A percentile compares a stretch with the other conserved stretches of the same genome.
Evolutionary conservation across 2,797 vertebrate species (phyloP).

Genomic region (Enteromius radiatus): DNA sequence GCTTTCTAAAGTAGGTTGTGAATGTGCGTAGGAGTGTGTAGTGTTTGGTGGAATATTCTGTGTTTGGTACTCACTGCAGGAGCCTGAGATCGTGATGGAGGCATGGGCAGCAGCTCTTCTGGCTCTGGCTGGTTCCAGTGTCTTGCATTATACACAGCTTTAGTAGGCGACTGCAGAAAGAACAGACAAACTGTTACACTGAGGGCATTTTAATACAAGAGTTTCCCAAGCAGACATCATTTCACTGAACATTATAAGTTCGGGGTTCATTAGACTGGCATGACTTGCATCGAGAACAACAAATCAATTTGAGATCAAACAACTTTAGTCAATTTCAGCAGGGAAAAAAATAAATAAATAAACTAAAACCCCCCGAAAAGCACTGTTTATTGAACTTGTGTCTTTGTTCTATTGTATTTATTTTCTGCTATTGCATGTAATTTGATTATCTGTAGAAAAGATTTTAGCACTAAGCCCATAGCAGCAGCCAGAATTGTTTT

Average conservation of each 20-base stretch:
- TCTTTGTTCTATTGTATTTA: too few relatives aligned
- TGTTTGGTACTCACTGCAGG: constrained; percentile 84
- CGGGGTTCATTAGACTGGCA: background rate
- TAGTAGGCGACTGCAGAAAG: constrained; percentile 82
- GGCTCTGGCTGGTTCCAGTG: constrained; percentile 90
- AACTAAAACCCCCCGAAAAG: too few relatives aligned
- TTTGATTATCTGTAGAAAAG: too few relatives aligned
- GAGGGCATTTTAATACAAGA: background rate
- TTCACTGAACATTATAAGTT: background rate
- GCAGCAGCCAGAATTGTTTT: too few relatives aligned
- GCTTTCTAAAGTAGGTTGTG: background rate
- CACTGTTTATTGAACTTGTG: too few relatives aligned
- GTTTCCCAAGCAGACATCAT: background rate
- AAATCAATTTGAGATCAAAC: background rate
- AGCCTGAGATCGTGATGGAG: constrained; percentile 77
- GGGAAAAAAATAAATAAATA: accelerated
- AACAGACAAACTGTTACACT: constrained; percentile 2
- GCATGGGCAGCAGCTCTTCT: constrained; percentile 81
- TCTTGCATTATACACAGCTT: constrained; percentile 91
- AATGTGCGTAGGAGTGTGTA: background rate
- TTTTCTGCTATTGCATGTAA: too few relatives aligned
- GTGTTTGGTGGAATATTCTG: constrained; percentile 78
- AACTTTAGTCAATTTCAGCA: background rate
- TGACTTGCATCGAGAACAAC: background rate
- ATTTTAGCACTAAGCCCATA: too few relatives aligned